Evolutionary conservation across 2,113 vertebrate species (phyloP).

Genomic region (Chrysemys picta): DNA sequence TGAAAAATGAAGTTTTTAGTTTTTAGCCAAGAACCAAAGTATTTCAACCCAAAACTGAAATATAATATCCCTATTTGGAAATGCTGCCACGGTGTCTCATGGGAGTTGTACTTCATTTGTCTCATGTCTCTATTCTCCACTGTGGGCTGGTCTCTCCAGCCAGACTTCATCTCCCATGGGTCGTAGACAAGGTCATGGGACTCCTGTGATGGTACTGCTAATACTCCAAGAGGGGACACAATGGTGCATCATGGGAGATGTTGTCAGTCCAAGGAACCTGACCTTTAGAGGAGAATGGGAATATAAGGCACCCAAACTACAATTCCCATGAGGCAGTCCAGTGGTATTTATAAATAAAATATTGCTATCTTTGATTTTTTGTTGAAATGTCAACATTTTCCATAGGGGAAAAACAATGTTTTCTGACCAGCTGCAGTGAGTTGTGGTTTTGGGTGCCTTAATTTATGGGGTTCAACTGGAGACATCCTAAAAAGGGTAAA

Average conservation of each 20-base stretch:
- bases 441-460: not conserved
- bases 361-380: not conserved
- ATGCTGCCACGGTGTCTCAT: not conserved
- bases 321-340: not conserved
- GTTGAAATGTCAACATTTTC: not conserved
- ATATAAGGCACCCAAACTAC: not conserved
- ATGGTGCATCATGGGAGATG: not conserved
- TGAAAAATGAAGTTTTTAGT: too few species aligned
- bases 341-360: not conserved
- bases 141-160: not conserved
- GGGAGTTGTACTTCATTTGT: too few species aligned
- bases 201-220: not conserved
- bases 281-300: not conserved
- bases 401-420: not conserved
- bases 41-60: not conserved
- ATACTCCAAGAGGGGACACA: not conserved
- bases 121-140: too few species aligned
- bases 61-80: not conserved
- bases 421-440: not conserved
- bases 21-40: too few species aligned
- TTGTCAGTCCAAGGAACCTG: not conserved
- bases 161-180: not conserved
- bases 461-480: not conserved
- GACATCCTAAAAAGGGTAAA: not conserved
- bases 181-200: not conserved